These are phyloP conservation scores for Moxostoma hubbsi DNA, from an alignment of 2,797 vertebrate species.

Conservation along the genomic window DNA sequence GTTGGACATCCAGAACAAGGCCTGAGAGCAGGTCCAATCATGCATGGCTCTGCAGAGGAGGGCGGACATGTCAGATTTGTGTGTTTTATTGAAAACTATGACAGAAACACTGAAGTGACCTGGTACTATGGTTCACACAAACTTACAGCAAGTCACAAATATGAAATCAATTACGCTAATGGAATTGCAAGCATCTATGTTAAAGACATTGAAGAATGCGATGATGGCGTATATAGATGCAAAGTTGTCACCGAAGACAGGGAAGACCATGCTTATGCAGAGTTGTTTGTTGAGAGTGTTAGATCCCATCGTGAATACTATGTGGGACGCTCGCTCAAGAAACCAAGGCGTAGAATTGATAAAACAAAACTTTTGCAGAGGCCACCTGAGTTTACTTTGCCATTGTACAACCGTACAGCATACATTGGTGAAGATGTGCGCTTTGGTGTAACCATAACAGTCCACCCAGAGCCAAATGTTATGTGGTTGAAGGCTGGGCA, in stretches of 20 bases:
- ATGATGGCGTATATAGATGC: slow-evolving; percentile 95
- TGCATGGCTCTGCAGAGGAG: slow-evolving; percentile 89
- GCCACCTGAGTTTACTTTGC: slow-evolving; percentile 97
- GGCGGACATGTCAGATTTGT: slow-evolving; percentile 91
- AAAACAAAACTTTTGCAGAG: slow-evolving; percentile 87
- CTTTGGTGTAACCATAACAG: slow-evolving; percentile 97
- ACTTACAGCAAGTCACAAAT: slow-evolving; percentile 89
- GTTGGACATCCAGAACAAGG: slow-evolving; percentile 89
- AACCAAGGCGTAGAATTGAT: slow-evolving; percentile 89
- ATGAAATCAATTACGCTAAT: slow-evolving; percentile 92
- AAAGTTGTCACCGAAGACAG: slow-evolving; percentile 93
- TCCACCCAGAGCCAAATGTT: slow-evolving; percentile 95
- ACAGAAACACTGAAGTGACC: slow-evolving; percentile 89
- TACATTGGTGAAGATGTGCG: slow-evolving; percentile 96
- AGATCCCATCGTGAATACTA: slow-evolving; percentile 92
- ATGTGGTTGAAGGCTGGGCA: slow-evolving; percentile 96
- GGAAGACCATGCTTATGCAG: slow-evolving; percentile 92
- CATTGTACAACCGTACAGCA: slow-evolving; percentile 90
- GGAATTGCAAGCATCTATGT: slow-evolving; percentile 94
- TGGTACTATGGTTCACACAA: slow-evolving; percentile 96
- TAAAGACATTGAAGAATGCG: slow-evolving; percentile 92
- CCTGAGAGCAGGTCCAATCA: slow-evolving; percentile 89
- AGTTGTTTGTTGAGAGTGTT: slow-evolving; percentile 93
- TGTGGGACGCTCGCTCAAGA: slow-evolving; percentile 87
- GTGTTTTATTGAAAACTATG: slow-evolving; percentile 89